Conservation (phyloP, 2,797 vertebrate genomes). For the Sebastes baramenuke region DNA sequence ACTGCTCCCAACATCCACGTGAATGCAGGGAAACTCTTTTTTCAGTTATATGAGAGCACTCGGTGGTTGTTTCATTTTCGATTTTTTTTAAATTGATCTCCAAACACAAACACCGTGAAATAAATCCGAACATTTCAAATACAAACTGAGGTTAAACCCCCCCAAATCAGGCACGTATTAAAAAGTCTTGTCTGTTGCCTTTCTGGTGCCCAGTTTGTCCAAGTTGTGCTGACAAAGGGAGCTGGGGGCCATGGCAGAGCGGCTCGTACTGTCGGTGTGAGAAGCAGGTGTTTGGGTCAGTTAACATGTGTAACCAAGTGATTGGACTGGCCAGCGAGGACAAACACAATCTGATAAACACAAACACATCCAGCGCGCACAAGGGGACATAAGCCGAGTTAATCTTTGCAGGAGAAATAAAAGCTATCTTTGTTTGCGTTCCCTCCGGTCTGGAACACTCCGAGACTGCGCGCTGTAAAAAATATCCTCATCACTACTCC, state of each 20-base stretch:
- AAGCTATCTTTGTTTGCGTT: conserved; percentile 70
- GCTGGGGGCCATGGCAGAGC: conserved; percentile 25
- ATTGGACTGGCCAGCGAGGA: conserved; percentile 48
- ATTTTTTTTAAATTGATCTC: not conserved
- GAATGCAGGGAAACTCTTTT: conserved; percentile 9
- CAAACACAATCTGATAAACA: conserved; percentile 71
- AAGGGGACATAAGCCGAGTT: conserved; percentile 59
- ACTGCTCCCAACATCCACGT: conserved; percentile 49
- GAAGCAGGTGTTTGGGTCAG: conserved; percentile 79
- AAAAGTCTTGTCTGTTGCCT: conserved; percentile 4
- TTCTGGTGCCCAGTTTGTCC: conserved; percentile 29
- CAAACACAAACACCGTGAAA: not conserved
- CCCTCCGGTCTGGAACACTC: conserved; percentile 40
- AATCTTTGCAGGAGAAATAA: conserved; percentile 72
- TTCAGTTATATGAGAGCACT: conserved; percentile 8
- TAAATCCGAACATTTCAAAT: not conserved
- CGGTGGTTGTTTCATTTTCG: conserved; percentile 7
- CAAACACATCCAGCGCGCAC: conserved; percentile 60
- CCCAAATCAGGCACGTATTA: not conserved
- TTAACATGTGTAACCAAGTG: conserved; percentile 73
- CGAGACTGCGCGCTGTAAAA: conserved; percentile 50
- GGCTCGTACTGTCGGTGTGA: conserved; percentile 52
- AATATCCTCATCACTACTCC: conserved; percentile 2
- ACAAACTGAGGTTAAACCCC: not conserved
- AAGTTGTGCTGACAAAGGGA: conserved; percentile 54